Conservation (phyloP, 1,140 invertebrate genomes). For the Lysiphlebus fabarum region DNA sequence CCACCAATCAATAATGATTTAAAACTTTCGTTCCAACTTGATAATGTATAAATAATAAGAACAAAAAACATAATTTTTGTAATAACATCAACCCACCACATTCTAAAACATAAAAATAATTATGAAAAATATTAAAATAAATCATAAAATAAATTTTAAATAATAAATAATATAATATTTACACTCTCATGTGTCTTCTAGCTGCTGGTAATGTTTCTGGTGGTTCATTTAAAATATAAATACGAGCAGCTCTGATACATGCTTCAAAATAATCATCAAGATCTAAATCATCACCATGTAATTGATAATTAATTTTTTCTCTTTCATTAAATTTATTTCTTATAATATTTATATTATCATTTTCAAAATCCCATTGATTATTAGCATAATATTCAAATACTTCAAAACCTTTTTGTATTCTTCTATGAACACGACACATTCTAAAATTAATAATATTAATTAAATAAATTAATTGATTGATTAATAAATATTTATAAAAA, state of each 20-base stretch:
- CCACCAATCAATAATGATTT: constrained; percentile 33
- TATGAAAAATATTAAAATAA: constrained; percentile 13
- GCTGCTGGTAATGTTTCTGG: constrained; percentile 79
- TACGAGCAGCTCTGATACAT: constrained; percentile 68
- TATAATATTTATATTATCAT: constrained; percentile 57
- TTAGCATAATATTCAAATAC: constrained; percentile 84
- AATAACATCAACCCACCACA: constrained; percentile 61
- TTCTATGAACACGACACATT: constrained; percentile 69
- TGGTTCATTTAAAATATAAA: constrained; percentile 79
- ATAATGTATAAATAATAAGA: constrained; percentile 46
- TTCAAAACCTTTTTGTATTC: constrained; percentile 77
- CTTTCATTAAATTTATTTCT: constrained; percentile 62
- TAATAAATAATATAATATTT: constrained; percentile 42
- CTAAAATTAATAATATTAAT: constrained; percentile 51
- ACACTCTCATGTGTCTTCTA: constrained; percentile 73
- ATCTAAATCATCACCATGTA: constrained; percentile 70
- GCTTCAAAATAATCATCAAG: constrained; percentile 71
- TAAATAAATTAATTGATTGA: not conserved
- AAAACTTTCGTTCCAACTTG: constrained; percentile 46
- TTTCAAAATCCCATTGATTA: constrained; percentile 80
- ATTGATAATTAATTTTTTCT: constrained; percentile 65
- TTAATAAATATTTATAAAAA: not conserved
- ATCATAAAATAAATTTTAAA: constrained; percentile 16
- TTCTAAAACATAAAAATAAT: constrained; percentile 53
- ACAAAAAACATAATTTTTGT: constrained; percentile 52